Percentiles rank a stretch among this genome's conserved stretches.
phyloP scores from a whole-genome alignment of 2,888 invertebrate genomes.

The Acanthopleura granulata region DNA sequence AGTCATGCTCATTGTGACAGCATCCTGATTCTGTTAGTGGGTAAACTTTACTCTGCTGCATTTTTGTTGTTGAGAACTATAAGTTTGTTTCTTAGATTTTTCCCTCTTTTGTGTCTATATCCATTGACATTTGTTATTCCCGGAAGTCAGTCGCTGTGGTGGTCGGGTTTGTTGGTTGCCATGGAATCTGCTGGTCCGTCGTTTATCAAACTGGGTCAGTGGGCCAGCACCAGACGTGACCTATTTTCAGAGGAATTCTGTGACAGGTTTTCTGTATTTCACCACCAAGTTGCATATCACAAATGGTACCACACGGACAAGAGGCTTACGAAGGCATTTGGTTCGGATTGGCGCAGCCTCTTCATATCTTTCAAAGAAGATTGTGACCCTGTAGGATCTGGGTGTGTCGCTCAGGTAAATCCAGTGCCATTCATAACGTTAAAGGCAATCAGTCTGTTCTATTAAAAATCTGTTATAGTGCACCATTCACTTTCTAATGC shows the following conservation, averaged over 20 bases:
- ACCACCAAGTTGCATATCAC: constrained; percentile 65
- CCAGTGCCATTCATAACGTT: no score
- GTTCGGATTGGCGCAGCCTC: constrained; percentile 65
- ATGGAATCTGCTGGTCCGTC: constrained; percentile 71
- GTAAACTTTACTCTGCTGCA: constrained; percentile 14
- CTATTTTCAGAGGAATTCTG: constrained; percentile 71
- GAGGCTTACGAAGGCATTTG: constrained; percentile 63
- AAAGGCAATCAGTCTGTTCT: no score
- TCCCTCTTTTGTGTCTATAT: constrained; percentile 46
- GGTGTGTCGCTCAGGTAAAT: constrained; percentile 72
- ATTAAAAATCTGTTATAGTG: no score
- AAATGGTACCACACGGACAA: constrained; percentile 68
- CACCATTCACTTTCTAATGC: no score
- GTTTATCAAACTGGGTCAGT: constrained; percentile 73
- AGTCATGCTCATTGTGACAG: no score
- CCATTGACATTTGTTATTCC: constrained; percentile 40
- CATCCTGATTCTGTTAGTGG: no score
- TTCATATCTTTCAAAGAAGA: constrained; percentile 64
- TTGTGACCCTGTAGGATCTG: constrained; percentile 71
- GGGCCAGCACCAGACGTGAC: constrained; percentile 72
- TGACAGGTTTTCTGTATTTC: constrained; percentile 65
- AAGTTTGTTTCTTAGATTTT: constrained; percentile 41
- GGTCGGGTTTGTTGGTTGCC: constrained; percentile 46
- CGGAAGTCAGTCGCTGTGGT: constrained; percentile 40
- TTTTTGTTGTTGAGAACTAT: constrained; percentile 26